These are phyloP conservation scores for Heliothis virescens DNA, from an alignment of 1,140 invertebrate genomes.

Conservation along the genomic window DNA sequence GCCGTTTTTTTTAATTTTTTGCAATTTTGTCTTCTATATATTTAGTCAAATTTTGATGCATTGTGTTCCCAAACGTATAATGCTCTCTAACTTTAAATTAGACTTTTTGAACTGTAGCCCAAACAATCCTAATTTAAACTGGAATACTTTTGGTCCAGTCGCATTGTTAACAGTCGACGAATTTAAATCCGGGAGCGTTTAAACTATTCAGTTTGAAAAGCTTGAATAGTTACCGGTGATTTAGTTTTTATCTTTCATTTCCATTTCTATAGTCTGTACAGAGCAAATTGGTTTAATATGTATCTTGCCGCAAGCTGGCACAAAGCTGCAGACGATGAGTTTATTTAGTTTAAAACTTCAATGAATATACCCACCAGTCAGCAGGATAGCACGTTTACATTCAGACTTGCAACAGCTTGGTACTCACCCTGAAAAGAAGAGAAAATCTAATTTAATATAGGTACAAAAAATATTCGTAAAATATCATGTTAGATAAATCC, in stretches of 20 bases:
- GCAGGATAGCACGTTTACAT: not conserved
- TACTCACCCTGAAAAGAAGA: slow-evolving; percentile 28
- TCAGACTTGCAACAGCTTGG: not conserved
- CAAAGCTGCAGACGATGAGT: too few species aligned
- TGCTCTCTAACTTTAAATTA: not conserved
- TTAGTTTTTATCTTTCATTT: not conserved
- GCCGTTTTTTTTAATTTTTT: too few species aligned
- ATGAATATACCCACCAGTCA: not conserved
- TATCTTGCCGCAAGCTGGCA: too few species aligned
- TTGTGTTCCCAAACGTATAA: not conserved
- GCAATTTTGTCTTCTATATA: too few species aligned
- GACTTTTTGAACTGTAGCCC: not conserved
- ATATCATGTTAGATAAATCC: too few species aligned
- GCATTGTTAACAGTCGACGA: slow-evolving; percentile 17
- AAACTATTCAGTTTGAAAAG: slow-evolving; percentile 4
- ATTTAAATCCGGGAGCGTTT: not conserved
- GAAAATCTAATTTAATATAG: slow-evolving; percentile 3
- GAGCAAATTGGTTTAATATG: too few species aligned
- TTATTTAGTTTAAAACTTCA: not conserved
- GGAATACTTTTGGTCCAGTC: slow-evolving; percentile 5
- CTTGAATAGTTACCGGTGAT: slow-evolving; percentile 15
- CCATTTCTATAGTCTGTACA: not conserved
- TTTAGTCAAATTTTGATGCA: too few species aligned
- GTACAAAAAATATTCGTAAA: too few species aligned
- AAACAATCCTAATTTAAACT: not conserved